Evolutionary conservation across 2,797 vertebrate genomes (phyloP).

Genomic region (Pipistrellus nathusii): DNA sequence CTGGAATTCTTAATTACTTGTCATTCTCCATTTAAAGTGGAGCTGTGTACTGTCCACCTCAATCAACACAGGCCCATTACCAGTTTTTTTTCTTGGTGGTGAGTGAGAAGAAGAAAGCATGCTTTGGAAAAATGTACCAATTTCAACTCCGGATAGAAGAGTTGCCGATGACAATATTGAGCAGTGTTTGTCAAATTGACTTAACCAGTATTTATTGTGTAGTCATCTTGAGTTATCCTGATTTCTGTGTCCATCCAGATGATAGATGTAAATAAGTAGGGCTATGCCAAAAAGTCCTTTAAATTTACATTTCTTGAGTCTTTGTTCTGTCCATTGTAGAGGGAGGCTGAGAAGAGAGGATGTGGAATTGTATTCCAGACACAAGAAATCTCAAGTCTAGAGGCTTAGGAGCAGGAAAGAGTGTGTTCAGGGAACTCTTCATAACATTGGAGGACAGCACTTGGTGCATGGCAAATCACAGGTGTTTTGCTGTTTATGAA

Average conservation of each 20-base stretch:
- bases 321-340: not conserved
- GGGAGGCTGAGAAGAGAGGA: not conserved
- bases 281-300: not conserved
- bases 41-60: not conserved
- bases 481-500: not conserved
- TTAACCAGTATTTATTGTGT: not conserved
- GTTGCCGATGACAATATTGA: not conserved
- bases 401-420: not conserved
- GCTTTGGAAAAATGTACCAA: not conserved
- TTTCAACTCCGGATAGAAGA: not conserved
- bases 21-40: not conserved
- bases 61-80: not conserved
- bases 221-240: not conserved
- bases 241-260: conserved; percentile 16
- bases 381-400: not conserved
- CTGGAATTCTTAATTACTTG: not conserved
- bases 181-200: not conserved
- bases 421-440: not conserved
- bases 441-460: not conserved
- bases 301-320: not conserved
- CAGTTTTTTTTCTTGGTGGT: not conserved
- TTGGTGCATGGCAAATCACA: not conserved
- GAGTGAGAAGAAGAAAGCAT: not conserved
- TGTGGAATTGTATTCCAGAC: not conserved
- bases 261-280: conserved; percentile 15